Evolutionary conservation across 1,140 invertebrate genomes (phyloP).

Genomic region (Eupeodes corollae): DNA sequence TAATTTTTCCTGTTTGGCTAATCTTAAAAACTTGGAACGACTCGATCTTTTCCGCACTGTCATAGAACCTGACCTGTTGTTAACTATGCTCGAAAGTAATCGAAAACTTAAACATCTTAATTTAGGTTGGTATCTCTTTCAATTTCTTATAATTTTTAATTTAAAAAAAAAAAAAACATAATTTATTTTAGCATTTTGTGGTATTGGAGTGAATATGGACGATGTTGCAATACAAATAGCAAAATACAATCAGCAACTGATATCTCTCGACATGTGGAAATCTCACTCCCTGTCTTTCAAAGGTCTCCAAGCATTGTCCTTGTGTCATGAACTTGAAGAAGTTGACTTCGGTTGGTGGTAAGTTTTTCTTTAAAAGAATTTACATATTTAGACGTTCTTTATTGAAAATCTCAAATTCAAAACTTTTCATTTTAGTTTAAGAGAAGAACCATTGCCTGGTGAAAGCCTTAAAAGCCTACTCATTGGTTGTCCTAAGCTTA

Average conservation of each 20-base stretch:
- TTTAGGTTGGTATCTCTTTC: slow-evolving; percentile 43
- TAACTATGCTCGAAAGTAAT: slow-evolving; percentile 54
- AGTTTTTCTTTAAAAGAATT: slow-evolving; percentile 36
- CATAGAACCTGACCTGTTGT: slow-evolving; percentile 50
- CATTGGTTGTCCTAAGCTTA: slow-evolving; percentile 50
- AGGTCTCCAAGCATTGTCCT: slow-evolving; percentile 55
- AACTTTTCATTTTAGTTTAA: slow-evolving; percentile 30
- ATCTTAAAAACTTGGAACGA: slow-evolving; percentile 52
- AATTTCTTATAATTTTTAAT: neutral
- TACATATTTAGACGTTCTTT: neutral
- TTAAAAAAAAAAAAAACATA: no score
- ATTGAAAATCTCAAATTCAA: slow-evolving; percentile 1
- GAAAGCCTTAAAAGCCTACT: slow-evolving; percentile 42
- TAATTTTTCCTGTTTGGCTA: slow-evolving; percentile 50
- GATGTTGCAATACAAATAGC: slow-evolving; percentile 53
- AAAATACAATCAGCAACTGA: slow-evolving; percentile 50
- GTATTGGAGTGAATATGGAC: slow-evolving; percentile 51
- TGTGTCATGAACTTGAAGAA: slow-evolving; percentile 63
- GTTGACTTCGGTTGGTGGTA: slow-evolving; percentile 86
- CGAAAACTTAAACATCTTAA: slow-evolving; percentile 58
- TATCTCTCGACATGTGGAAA: slow-evolving; percentile 79
- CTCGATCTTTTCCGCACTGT: slow-evolving; percentile 67
- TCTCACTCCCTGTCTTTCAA: slow-evolving; percentile 56
- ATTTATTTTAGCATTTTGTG: slow-evolving; percentile 37
- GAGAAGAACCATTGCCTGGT: slow-evolving; percentile 41